Evolutionary conservation across 2,797 vertebrate genomes (phyloP), one percentile per base, ranked within the genome.

Genomic region (Rhinichthys osculus): DNA sequence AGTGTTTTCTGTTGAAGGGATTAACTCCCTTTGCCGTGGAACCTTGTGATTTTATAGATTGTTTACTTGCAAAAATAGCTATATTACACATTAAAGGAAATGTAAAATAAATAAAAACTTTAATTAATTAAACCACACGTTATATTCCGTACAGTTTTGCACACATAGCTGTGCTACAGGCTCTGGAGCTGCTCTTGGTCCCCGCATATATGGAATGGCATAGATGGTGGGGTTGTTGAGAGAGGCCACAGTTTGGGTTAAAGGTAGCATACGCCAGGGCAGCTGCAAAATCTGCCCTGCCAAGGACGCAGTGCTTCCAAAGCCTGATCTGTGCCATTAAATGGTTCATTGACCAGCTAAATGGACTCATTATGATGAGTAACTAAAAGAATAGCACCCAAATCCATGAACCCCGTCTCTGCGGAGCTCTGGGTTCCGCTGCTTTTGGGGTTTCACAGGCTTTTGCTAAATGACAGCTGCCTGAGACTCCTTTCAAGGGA

Each of bases 301-400:
- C 95, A 96, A 95, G 94, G 94, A 94, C 94, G 81, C 92, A 92
- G 91, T 90, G 92, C 93, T 95, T 95, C 94, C 95, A 94, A 94
- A 93, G 94, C 89, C 94, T 91, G 91, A 91, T 95, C 93, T 92
- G 92, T 92, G 92, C 92, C 90, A 83, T 94, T 93, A 96, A 96
- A 95, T 92, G 94, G 95, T 93, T 95, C 94, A 96, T 95, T 96
- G 95, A 96, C 93, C 93, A 88, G 93, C 94, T 96, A 96, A 96
- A 96, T 95, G 94, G 95, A 94, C 91, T 95, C 95, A 95, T 96
- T 96, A 95, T 96, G 93, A 95, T 91, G 91, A 95, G 94, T 95
- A 95, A 96, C 95, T 96, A 95, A 96, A 95, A 95, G 93, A 95
- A 95, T 94, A 92, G 92, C 78, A 88, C 93, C 89, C 88, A 95